Percentiles rank a stretch among this genome's conserved stretches.
Conservation (phyloP, 2,797 vertebrate genomes). For the Heteromormyrus szaboi region DNA sequence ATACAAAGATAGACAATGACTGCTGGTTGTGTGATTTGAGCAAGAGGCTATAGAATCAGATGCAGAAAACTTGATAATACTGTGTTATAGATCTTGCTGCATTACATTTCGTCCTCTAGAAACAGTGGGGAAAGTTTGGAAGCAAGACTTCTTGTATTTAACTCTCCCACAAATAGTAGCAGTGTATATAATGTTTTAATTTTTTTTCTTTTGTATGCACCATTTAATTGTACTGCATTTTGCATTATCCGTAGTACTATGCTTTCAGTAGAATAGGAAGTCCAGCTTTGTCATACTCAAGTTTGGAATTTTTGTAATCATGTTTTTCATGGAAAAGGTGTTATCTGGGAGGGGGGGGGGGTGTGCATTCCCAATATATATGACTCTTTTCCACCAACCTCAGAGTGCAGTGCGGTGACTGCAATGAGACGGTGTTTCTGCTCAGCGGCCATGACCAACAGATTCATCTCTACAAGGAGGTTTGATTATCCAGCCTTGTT, state of each 20-base stretch:
- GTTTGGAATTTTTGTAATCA: background rate
- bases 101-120: background rate
- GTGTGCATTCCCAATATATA: background rate
- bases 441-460: constrained; percentile 81
- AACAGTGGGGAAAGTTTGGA: background rate
- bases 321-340: background rate
- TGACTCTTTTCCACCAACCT: constrained; percentile 9
- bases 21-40: background rate
- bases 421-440: constrained; percentile 78
- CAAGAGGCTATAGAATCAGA: background rate
- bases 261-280: background rate
- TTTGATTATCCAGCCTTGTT: constrained; percentile 37
- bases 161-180: background rate
- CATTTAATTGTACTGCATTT: background rate
- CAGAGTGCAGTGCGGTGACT: constrained; percentile 67
- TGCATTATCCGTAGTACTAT: background rate
- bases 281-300: background rate
- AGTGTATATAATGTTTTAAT: background rate
- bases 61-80: background rate
- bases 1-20: background rate
- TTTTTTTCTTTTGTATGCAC: background rate
- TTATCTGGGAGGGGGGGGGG: background rate
- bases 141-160: background rate
- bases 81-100: background rate
- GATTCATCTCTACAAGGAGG: constrained; percentile 88